Percentiles rank a stretch among this genome's conserved stretches.
phyloP scores from a whole-genome alignment of 2,888 invertebrate species.

The Cephus rjabovi region DNA sequence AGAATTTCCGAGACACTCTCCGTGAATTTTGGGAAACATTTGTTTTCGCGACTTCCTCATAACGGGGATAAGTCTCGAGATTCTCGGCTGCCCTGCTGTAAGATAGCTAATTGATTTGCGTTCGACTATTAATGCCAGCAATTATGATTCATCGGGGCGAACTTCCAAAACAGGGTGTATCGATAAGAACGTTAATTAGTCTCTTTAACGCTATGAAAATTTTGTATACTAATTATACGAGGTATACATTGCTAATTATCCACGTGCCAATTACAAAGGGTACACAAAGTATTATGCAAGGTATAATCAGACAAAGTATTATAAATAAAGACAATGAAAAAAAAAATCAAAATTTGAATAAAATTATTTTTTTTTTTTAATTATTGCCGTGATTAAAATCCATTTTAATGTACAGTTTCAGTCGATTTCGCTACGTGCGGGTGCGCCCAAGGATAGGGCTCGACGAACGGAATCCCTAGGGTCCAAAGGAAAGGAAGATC shows the following conservation, averaged over 20 bases:
- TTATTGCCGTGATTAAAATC: not conserved
- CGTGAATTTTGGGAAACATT: not conserved
- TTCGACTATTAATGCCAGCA: not conserved
- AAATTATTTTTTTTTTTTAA: not conserved
- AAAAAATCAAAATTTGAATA: not conserved
- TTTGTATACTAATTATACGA: not conserved
- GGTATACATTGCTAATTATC: not conserved
- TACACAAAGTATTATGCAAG: not conserved
- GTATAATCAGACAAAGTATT: not conserved
- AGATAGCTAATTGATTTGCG: not conserved
- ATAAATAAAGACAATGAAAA: no score
- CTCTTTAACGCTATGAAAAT: not conserved
- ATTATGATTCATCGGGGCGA: not conserved
- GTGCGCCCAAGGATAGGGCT: not conserved
- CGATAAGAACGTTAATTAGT: not conserved
- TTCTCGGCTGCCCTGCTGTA: not conserved
- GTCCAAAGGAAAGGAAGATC: not conserved
- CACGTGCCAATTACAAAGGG: not conserved
- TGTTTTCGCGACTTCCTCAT: not conserved
- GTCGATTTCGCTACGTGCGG: not conserved
- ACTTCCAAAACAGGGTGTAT: not conserved
- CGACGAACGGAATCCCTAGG: not conserved
- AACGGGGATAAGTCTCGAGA: not conserved
- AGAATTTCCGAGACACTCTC: not conserved
- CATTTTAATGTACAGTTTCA: not conserved